These are phyloP conservation scores for Eciton burchellii DNA, from an alignment of 1,140 invertebrate species.

Conservation along the genomic window DNA sequence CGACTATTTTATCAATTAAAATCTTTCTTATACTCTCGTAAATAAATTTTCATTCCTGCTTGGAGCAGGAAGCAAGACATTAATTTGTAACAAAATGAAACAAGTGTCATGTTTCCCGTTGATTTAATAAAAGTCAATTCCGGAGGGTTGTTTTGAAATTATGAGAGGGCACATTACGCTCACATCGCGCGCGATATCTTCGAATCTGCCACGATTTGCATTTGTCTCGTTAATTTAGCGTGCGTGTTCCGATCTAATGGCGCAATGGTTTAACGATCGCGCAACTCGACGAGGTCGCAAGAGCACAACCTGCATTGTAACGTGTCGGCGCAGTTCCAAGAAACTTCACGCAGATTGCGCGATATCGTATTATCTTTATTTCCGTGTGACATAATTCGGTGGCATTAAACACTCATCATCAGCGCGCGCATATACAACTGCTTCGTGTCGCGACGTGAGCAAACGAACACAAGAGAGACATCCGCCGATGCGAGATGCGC, in stretches of 20 bases:
- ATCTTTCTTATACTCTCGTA: too few relatives aligned
- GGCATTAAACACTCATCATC: slow-evolving; percentile 52
- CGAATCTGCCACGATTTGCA: background rate
- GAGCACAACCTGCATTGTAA: slow-evolving; percentile 23
- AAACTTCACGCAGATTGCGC: slow-evolving; percentile 16
- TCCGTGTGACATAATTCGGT: slow-evolving; percentile 54
- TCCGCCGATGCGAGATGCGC: slow-evolving; percentile 5
- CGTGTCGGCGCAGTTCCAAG: slow-evolving; percentile 10
- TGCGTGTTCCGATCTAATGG: slow-evolving; percentile 27
- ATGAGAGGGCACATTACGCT: background rate
- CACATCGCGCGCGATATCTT: background rate
- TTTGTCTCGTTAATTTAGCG: slow-evolving; percentile 40
- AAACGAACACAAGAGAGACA: background rate
- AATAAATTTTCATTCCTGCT: too few relatives aligned
- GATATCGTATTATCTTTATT: slow-evolving; percentile 57
- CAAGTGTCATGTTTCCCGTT: background rate
- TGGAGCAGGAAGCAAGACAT: too few relatives aligned
- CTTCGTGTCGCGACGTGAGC: background rate
- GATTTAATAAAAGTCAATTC: background rate
- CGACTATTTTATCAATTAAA: too few relatives aligned
- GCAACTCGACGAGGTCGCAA: slow-evolving; percentile 33
- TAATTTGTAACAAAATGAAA: too few relatives aligned
- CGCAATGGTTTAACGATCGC: slow-evolving; percentile 46
- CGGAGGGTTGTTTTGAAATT: background rate
- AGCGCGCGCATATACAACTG: slow-evolving; percentile 27